These are phyloP conservation scores for Lutraria lutraria DNA, from an alignment of 2,888 invertebrate species.

Conservation along the genomic window DNA sequence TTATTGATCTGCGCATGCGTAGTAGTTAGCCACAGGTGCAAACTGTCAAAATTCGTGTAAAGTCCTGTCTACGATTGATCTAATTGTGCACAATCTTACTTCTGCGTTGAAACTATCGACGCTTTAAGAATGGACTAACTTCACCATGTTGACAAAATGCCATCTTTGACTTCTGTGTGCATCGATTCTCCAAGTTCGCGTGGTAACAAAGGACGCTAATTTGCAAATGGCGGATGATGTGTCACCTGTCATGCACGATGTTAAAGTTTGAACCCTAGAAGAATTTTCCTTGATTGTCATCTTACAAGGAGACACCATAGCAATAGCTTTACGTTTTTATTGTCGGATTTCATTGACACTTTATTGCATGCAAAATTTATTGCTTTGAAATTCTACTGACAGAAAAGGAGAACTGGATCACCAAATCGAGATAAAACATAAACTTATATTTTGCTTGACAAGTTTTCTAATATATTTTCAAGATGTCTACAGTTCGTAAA, in stretches of 20 bases:
- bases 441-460: not conserved
- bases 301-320: not conserved
- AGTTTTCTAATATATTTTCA: slow-evolving; percentile 6
- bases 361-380: not conserved
- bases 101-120: not conserved
- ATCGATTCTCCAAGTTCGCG: not conserved
- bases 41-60: slow-evolving; percentile 65
- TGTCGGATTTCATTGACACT: not conserved
- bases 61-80: slow-evolving; percentile 49
- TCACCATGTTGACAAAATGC: not conserved
- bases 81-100: not conserved
- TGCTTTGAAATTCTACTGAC: not conserved
- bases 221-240: slow-evolving; percentile 69
- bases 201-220: slow-evolving; percentile 76
- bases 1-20: slow-evolving; percentile 63
- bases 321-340: not conserved
- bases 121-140: not conserved
- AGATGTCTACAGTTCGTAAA: slow-evolving; percentile 53
- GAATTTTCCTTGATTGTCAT: not conserved
- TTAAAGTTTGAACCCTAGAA: not conserved
- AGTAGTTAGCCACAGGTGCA: slow-evolving; percentile 66
- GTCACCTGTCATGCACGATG: not conserved
- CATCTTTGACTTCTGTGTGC: not conserved
- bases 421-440: not conserved
- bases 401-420: not conserved